Percentiles rank a stretch among this genome's conserved stretches.
These are phyloP conservation scores for Sycophaga agraensis DNA, from an alignment of 1,140 invertebrate genomes.

Conservation along the genomic window DNA sequence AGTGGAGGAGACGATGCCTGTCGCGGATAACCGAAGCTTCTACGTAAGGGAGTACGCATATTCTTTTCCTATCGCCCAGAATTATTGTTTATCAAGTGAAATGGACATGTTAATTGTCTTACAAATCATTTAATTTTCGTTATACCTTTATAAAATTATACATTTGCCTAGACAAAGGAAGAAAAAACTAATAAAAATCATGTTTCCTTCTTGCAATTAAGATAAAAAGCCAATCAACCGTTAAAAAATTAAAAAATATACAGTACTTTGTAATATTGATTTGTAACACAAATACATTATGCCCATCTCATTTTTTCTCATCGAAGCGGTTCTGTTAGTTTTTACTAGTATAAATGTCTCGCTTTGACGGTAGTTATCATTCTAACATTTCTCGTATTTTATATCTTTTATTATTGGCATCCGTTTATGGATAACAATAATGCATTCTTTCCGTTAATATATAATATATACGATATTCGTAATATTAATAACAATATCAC, in stretches of 20 bases:
- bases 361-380: constrained; percentile 12
- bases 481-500: constrained; percentile 58
- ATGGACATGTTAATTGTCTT: constrained; percentile 8
- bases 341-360: constrained; percentile 7
- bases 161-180: no score
- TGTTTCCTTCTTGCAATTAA: no score
- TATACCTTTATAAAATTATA: no score
- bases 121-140: neutral
- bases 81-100: constrained; percentile 31
- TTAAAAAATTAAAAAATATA: constrained; percentile 23
- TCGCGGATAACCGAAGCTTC: constrained; percentile 58
- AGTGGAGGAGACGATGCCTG: constrained; percentile 54
- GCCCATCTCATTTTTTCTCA: neutral
- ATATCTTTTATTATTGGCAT: constrained; percentile 8
- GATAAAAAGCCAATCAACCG: no score
- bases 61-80: neutral
- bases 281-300: constrained; percentile 15
- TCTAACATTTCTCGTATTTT: constrained; percentile 10
- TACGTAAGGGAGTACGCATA: constrained; percentile 52
- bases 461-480: constrained; percentile 36
- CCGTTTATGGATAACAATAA: constrained; percentile 23
- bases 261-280: constrained; percentile 4
- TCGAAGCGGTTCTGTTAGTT: neutral
- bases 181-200: no score
- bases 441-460: constrained; percentile 27